Percentiles rank a stretch among this genome's conserved stretches.
Conservation (phyloP, 2,113 vertebrate genomes). For the Oncorhynchus clarkii region DNA sequence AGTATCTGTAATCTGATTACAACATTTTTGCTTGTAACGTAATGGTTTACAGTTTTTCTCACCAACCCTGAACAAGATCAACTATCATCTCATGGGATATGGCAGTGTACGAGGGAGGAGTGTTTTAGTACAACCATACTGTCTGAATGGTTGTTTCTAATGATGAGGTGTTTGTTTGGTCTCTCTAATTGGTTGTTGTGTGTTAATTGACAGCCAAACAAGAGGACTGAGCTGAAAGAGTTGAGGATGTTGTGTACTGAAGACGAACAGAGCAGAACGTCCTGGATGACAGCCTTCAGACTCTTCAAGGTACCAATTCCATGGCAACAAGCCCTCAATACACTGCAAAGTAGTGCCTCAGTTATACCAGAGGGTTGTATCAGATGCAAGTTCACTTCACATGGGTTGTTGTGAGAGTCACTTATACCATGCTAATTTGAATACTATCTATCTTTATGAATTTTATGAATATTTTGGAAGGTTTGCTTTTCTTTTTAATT, state of each 20-base stretch:
- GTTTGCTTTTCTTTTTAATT: background rate
- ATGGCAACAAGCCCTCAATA: background rate
- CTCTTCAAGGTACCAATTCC: background rate
- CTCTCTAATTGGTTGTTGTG: conserved; percentile 24
- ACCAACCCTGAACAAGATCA: background rate
- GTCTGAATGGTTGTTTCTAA: background rate
- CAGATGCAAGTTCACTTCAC: too few relatives aligned
- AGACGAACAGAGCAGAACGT: conserved; percentile 88
- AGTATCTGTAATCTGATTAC: too few relatives aligned
- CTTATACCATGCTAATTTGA: too few relatives aligned
- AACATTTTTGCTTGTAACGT: too few relatives aligned
- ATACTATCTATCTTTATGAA: too few relatives aligned
- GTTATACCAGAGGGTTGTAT: background rate
- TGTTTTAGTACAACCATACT: background rate
- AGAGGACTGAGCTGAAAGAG: conserved; percentile 86
- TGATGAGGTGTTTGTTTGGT: background rate
- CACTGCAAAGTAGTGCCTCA: too few relatives aligned
- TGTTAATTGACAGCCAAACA: conserved; percentile 81
- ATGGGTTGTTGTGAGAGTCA: too few relatives aligned
- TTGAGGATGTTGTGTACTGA: conserved; percentile 92
- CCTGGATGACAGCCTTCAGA: conserved; percentile 87
- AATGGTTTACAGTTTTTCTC: too few relatives aligned
- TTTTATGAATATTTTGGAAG: too few relatives aligned
- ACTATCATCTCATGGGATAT: background rate
- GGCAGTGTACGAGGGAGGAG: background rate